Percentiles rank a stretch among this genome's conserved stretches.
Conservation (phyloP, 1,140 invertebrate species). For the Antheraea pernyi region DNA sequence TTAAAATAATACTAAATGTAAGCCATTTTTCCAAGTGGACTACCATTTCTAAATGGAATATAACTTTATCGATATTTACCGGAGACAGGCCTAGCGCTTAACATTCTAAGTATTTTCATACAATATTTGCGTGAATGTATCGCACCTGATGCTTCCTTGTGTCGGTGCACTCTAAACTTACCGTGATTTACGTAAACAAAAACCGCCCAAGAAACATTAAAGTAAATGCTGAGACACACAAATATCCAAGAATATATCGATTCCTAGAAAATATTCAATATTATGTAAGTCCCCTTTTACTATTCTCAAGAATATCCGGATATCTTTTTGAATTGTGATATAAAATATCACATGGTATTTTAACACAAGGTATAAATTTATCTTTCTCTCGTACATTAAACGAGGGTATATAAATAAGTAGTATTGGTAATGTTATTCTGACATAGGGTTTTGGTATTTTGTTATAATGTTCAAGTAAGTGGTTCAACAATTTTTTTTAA, state of each 20-base stretch:
- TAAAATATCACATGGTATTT: not conserved
- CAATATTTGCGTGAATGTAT: conserved; percentile 76
- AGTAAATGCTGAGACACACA: conserved; percentile 24
- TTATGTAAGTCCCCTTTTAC: not conserved
- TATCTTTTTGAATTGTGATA: not conserved
- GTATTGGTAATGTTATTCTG: too few relatives aligned
- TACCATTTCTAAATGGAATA: not conserved
- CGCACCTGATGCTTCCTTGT: conserved; percentile 65
- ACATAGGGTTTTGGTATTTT: too few relatives aligned
- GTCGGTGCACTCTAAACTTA: conserved; percentile 69
- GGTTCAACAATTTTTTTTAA: too few relatives aligned
- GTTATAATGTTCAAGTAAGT: too few relatives aligned
- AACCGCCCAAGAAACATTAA: conserved; percentile 58
- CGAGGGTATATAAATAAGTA: too few relatives aligned
- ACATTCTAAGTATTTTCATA: conserved; percentile 71
- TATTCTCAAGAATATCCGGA: not conserved
- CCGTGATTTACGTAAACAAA: conserved; percentile 70
- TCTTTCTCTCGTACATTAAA: too few relatives aligned
- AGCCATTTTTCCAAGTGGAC: not conserved
- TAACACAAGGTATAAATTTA: not conserved
- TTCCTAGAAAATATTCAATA: not conserved
- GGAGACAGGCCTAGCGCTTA: conserved; percentile 47
- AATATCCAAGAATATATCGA: not conserved
- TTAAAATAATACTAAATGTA: not conserved
- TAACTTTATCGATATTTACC: not conserved